phyloP scores from a whole-genome alignment of 2,888 invertebrate species.

The Agrenia bidenticulata region DNA sequence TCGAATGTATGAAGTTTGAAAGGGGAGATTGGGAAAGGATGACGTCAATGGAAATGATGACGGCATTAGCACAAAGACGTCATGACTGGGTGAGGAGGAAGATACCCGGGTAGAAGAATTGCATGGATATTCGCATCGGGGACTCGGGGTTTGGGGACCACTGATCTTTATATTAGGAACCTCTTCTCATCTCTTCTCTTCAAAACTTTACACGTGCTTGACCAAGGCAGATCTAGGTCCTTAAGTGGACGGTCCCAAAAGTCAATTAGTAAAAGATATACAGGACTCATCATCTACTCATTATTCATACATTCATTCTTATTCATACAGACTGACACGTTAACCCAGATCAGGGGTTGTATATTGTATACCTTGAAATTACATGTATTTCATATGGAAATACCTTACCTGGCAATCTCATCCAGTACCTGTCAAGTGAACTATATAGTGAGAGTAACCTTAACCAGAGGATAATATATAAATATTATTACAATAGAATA shows the following conservation, averaged over 20 bases:
- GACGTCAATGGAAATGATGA: conserved; percentile 47
- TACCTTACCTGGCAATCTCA: conserved; percentile 10
- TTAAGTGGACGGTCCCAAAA: neutral
- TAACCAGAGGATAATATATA: neutral
- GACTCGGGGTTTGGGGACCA: conserved; percentile 25
- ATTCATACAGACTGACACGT: no score
- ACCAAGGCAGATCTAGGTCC: conserved; percentile 15
- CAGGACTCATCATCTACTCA: neutral
- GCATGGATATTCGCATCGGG: neutral
- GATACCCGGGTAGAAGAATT: neutral
- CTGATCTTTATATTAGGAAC: conserved; percentile 36
- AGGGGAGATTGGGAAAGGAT: conserved; percentile 21
- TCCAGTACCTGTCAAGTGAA: conserved; percentile 1
- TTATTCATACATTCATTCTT: no score
- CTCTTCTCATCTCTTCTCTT: conserved; percentile 28
- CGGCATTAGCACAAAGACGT: conserved; percentile 51
- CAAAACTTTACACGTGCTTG: conserved; percentile 53
- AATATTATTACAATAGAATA: neutral
- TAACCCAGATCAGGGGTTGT: no score
- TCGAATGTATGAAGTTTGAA: neutral
- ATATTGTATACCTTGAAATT: no score
- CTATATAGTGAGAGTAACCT: neutral
- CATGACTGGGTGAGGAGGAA: conserved; percentile 29
- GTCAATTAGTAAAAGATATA: neutral
- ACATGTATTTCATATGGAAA: no score